Evolutionary conservation across 1,140 invertebrate genomes (phyloP).

Genomic region (Hypsibius dujardini): DNA sequence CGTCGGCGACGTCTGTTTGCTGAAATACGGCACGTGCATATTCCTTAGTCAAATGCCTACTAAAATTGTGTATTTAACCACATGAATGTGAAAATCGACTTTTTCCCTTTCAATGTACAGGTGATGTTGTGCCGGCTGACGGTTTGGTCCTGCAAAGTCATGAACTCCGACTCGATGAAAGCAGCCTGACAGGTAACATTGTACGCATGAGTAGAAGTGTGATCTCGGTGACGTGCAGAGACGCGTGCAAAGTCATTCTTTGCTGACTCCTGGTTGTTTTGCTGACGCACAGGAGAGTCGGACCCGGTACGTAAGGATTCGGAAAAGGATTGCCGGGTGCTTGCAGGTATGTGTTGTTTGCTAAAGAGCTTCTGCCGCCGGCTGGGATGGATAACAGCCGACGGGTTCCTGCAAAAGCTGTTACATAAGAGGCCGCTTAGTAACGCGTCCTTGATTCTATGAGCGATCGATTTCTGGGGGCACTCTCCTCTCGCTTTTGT

Average conservation of each 20-base stretch:
- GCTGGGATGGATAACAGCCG: neutral
- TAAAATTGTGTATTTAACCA: neutral
- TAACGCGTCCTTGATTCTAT: too few relatives aligned
- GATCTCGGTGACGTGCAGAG: neutral
- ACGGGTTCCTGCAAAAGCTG: too few relatives aligned
- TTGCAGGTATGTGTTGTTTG: constrained; percentile 26
- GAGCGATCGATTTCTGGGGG: too few relatives aligned
- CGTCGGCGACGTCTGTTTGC: constrained; percentile 15
- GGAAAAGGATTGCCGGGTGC: constrained; percentile 28
- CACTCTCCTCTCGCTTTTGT: too few relatives aligned
- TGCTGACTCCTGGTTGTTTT: neutral
- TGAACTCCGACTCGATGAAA: constrained; percentile 31
- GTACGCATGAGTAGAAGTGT: neutral
- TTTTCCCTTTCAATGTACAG: constrained; percentile 21
- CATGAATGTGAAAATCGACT: neutral
- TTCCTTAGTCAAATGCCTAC: too few relatives aligned
- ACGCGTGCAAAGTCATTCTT: neutral
- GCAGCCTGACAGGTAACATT: constrained; percentile 28
- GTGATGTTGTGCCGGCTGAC: constrained; percentile 30
- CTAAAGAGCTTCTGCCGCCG: neutral
- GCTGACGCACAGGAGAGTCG: constrained; percentile 25
- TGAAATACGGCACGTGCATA: constrained; percentile 29
- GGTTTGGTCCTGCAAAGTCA: constrained; percentile 30
- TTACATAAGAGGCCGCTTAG: too few relatives aligned
- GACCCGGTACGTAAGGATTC: constrained; percentile 29